A percentile compares a stretch with the other conserved stretches of the same genome.
These are phyloP conservation scores for Pipistrellus nathusii DNA, from an alignment of 2,797 vertebrate species.

Conservation along the genomic window DNA sequence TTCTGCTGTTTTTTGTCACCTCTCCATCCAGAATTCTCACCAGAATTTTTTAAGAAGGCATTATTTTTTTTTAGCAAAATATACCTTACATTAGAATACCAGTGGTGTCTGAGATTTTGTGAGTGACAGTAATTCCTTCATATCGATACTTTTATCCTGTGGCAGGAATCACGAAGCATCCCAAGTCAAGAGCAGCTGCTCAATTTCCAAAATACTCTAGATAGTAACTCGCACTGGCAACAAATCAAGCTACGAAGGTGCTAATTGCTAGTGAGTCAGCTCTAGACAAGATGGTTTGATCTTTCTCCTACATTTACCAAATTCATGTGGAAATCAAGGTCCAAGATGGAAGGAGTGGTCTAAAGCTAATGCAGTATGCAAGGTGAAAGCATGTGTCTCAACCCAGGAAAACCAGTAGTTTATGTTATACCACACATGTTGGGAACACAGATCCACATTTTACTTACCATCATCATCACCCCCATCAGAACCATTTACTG, in stretches of 20 bases:
- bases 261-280: constrained; percentile 66
- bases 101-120: background rate
- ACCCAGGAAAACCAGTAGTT: background rate
- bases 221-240: constrained; percentile 40
- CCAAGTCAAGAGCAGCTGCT: constrained; percentile 59
- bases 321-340: background rate
- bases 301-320: background rate
- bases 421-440: background rate
- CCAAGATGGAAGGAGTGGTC: background rate
- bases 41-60: background rate
- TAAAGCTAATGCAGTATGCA: background rate
- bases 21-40: background rate
- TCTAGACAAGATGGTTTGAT: background rate
- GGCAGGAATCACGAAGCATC: background rate
- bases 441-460: background rate
- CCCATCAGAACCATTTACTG: background rate
- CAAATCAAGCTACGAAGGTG: constrained; percentile 59
- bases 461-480: background rate
- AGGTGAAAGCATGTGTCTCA: background rate
- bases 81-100: background rate
- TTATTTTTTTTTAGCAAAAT: constrained; percentile 32
- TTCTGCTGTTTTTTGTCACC: background rate
- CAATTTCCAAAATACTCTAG: constrained; percentile 65
- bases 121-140: background rate
- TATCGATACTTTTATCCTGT: background rate